Evolutionary conservation across 2,113 vertebrate species (phyloP), one percentile per base, ranked within the genome.

Genomic region (Polypterus bichir): DNA sequence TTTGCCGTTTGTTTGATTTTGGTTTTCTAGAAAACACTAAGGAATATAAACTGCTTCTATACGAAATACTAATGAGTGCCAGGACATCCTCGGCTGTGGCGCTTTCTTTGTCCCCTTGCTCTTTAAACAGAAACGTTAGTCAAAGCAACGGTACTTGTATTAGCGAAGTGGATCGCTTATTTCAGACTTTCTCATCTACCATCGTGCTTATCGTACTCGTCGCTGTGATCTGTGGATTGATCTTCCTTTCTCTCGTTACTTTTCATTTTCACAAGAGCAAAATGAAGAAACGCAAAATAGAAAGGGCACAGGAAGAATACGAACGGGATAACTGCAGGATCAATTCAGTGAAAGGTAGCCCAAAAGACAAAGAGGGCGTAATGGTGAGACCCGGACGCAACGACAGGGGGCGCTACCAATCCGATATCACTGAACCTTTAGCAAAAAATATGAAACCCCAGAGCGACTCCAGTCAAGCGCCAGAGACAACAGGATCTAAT

Each of bases 231-330:
- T 85, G 90, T 76, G 92, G 92, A 76, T 79, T 98, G 76, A 70
- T 98, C 69, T 81, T 95, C 46, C 86, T 98, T 60, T 98, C 95
- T 59, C 85, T 98, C 69, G 89, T 89, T 74, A 97, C 95, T 64
- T 94, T 97, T 77, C 93, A 95, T 73, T 72, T 96, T 76, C 92
- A 97, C 84, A 98, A 97, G 81, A 84, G 92, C 66, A 94, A 88
- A 83, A 96, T 97, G 79, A 93, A 91, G 79, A 96, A 91, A 57
- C 84, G 91, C 79, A 98, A 97, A 86, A 95, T 97, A 77, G 89
- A 90, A 74, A 88, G 85, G 76, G 95, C 92, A 60, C 93, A 98
- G 80, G 92, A 97, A 80, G 95, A 98, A 58, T 98, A 94, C 0
- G 95, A 98, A 74, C 84, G 93, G 72, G 95, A 98, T 86, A 91